Conservation (phyloP, 2,888 invertebrate genomes). For the Andrena flavipes region DNA sequence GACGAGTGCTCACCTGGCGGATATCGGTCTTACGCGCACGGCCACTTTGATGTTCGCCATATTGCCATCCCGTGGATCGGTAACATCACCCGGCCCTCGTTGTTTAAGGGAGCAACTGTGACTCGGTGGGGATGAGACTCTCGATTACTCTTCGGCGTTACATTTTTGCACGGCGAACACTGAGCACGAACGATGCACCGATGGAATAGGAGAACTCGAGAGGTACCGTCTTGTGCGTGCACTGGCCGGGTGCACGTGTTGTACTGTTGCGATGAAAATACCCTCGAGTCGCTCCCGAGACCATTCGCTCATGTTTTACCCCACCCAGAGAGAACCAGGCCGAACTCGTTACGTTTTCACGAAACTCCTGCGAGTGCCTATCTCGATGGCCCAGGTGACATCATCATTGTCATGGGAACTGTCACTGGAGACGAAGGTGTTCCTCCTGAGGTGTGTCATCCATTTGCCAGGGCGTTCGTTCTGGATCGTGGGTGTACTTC, state of each 20-base stretch:
- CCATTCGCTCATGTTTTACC: constrained; percentile 76
- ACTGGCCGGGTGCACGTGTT: constrained; percentile 79
- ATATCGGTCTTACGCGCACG: constrained; percentile 88
- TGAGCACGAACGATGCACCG: constrained; percentile 2
- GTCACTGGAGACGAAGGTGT: too few relatives aligned
- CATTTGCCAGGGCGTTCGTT: too few relatives aligned
- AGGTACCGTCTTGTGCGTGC: constrained; percentile 66
- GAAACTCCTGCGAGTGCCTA: constrained; percentile 2
- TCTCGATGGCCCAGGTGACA: background rate
- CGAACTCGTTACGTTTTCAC: constrained; percentile 61
- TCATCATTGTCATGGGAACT: background rate
- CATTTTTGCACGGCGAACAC: constrained; percentile 13
- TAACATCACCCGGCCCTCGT: constrained; percentile 48
- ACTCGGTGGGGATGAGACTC: background rate
- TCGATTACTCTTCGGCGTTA: constrained; percentile 1
- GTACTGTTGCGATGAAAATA: constrained; percentile 82
- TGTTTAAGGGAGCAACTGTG: background rate
- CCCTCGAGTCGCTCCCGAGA: constrained; percentile 77
- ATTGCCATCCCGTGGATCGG: constrained; percentile 63
- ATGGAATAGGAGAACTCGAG: constrained; percentile 24
- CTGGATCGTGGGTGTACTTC: too few relatives aligned
- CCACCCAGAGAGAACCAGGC: constrained; percentile 74
- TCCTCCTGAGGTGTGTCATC: too few relatives aligned
- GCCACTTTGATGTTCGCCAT: constrained; percentile 89
- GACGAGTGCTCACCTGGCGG: constrained; percentile 86